A percentile compares a stretch with the other conserved stretches of the same genome.
These are phyloP conservation scores for Phallusia fumigata DNA, from an alignment of 23 tunicate species.

Conservation along the genomic window DNA sequence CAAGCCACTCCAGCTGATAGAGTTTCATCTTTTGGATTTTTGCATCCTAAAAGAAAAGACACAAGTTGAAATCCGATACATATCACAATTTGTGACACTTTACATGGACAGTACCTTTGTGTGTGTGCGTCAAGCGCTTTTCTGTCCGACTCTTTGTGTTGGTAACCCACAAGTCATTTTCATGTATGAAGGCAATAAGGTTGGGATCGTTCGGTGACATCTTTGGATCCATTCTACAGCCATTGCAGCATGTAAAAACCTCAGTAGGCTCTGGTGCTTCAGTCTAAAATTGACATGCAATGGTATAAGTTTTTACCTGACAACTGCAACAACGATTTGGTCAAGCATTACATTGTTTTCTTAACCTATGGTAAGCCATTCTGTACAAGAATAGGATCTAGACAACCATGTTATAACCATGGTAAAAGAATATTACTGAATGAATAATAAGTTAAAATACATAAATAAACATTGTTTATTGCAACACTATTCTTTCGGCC, in stretches of 20 bases:
- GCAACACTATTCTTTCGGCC: no score
- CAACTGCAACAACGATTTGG: no score
- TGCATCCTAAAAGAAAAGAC: neutral
- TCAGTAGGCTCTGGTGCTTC: conserved; percentile 36
- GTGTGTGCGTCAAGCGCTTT: conserved; percentile 46
- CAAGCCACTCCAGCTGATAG: conserved; percentile 76
- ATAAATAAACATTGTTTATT: no score
- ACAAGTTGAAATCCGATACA: neutral
- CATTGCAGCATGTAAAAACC: conserved; percentile 36
- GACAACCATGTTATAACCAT: no score
- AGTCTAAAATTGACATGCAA: conserved; percentile 17
- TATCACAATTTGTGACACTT: no score
- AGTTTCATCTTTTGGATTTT: conserved; percentile 12
- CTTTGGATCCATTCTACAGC: conserved; percentile 87
- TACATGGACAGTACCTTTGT: conserved; percentile 26
- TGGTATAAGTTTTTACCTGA: no score
- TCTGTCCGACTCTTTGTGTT: conserved; percentile 55
- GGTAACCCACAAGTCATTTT: conserved; percentile 90
- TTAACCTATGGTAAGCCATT: no score
- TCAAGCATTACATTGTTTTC: no score
- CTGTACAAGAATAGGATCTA: no score
- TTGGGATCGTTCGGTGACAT: conserved; percentile 70
- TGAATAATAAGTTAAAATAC: no score
- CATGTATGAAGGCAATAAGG: conserved; percentile 66
- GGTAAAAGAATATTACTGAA: no score